Base-by-base conservation (phyloP, 1,140 invertebrate species). In the Plutomurus gul region DNA sequence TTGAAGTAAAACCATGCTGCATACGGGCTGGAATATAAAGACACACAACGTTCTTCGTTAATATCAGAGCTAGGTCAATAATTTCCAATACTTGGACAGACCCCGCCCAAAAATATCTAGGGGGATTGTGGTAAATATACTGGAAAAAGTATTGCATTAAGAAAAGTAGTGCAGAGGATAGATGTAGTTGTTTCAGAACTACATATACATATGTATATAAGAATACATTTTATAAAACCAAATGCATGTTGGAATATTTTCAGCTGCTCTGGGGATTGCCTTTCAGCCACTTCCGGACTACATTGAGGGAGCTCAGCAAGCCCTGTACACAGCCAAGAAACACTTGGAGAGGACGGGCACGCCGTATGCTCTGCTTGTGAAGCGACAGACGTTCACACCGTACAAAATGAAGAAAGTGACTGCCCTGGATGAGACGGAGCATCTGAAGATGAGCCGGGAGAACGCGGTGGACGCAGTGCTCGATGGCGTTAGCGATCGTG, bases 261-360 rank as follows among this genome's bases (percentile, higher is more conserved):
- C 81, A 88, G 88, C 87, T 76, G 85, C 86, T n/a, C 82, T 88
- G 65, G 85, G 86, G 8, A 87, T 88, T 80, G 87, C 87, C 73
- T 88, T 86, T 82, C 85, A 87, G 79, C 83, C 86, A 39, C 83
- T 88, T 13, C 87, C 87, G 10, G 86, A 87, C 80, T 87, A 88
- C 82, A 85, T 87, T 74, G 86, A 86, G 79, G 86, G 87, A 13
- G 87, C 87, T 73, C 84, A 85, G 33, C 84, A 86, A 85, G 84
- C 85, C n/a, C 77, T 88, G 27, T 79, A 85, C 73, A 86, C 85
- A 40, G 87, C 88, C 10, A 85, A 86, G 73, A 85, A 87, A 22
- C 86, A 88, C 74, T 86, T 88, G 85, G 85, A 87, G 20, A 84
- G 82, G 30, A 81, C 83, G 7, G 86, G 85, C 77, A 85, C 86